Evolutionary conservation across 1,140 invertebrate species (phyloP).

Genomic region (Amphibalanus amphitrite): DNA sequence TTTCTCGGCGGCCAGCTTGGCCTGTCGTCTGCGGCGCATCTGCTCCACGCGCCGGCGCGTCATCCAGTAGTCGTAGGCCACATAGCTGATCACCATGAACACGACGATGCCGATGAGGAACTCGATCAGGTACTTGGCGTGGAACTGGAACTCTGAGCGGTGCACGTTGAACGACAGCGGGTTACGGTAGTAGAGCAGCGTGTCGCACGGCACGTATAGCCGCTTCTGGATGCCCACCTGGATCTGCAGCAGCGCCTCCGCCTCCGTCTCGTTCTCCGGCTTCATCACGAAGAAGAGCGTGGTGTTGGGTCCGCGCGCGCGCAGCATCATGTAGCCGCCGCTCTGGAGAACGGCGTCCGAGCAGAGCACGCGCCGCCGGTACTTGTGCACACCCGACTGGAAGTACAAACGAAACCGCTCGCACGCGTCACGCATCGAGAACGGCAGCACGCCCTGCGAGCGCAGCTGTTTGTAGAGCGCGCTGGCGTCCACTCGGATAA

Average conservation of each 20-base stretch:
- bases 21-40: not conserved
- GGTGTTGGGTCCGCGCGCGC: not conserved
- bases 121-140: not conserved
- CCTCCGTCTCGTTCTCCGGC: not conserved
- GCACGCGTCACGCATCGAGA: not conserved
- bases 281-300: not conserved
- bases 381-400: not conserved
- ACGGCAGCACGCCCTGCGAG: not conserved
- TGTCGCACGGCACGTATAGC: not conserved
- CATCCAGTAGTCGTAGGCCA: not conserved
- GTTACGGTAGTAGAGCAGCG: not conserved
- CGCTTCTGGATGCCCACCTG: not conserved
- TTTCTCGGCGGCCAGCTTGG: not conserved
- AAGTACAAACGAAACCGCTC: not conserved
- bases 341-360: not conserved
- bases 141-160: not conserved
- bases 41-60: not conserved
- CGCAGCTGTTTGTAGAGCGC: not conserved
- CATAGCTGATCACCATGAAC: not conserved
- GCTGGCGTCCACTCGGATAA: not conserved
- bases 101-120: not conserved
- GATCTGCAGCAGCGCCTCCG: not conserved
- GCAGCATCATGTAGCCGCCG: not conserved
- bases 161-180: not conserved
- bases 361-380: not conserved